These are phyloP conservation scores for Halcyon malimbica DNA, from an alignment of 2,113 vertebrate genomes.

Conservation along the genomic window DNA sequence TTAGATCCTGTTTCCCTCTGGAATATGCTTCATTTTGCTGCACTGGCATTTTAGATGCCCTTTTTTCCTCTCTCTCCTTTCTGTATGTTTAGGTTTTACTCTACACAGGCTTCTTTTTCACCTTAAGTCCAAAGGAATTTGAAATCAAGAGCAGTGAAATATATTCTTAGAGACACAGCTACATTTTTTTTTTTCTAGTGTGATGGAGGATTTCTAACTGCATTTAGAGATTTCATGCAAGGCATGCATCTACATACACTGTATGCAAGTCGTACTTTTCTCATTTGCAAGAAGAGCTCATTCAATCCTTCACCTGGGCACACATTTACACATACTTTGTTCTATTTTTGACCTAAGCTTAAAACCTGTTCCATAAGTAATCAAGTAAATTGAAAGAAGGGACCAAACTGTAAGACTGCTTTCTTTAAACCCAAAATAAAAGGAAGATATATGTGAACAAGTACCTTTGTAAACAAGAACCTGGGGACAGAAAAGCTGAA, in stretches of 20 bases:
- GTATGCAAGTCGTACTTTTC: background rate
- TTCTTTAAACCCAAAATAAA: background rate
- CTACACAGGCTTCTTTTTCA: background rate
- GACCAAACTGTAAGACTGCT: background rate
- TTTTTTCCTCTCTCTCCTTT: constrained; percentile 3
- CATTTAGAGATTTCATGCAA: background rate
- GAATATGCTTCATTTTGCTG: constrained; percentile 16
- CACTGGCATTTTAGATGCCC: background rate
- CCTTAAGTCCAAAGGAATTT: background rate
- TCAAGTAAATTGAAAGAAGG: background rate
- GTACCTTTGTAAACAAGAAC: background rate
- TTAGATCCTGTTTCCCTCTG: constrained; percentile 6
- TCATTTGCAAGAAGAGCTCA: background rate
- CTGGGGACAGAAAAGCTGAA: background rate
- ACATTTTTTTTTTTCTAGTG: background rate
- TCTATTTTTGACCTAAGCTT: background rate
- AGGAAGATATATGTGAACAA: background rate
- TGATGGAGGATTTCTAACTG: background rate
- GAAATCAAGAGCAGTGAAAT: background rate
- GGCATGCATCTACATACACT: background rate
- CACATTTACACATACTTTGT: background rate
- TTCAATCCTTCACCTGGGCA: background rate
- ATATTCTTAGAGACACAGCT: background rate
- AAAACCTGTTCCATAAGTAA: background rate
- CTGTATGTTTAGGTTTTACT: background rate